These are phyloP conservation scores for Adoxophyes honmai DNA, from an alignment of 1,140 invertebrate genomes.

Conservation along the genomic window DNA sequence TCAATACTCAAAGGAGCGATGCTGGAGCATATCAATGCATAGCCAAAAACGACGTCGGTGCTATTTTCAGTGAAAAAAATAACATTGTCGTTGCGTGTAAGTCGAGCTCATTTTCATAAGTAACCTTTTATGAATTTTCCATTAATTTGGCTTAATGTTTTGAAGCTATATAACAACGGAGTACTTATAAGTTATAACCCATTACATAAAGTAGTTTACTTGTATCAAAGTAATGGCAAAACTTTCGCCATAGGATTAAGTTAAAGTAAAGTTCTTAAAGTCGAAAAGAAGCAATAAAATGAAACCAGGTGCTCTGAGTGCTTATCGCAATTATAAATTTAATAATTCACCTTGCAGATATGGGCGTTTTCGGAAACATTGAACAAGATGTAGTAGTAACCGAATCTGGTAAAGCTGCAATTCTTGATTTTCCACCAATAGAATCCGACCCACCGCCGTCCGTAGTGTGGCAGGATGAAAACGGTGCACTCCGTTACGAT, in stretches of 20 bases:
- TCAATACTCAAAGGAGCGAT: conserved; percentile 86
- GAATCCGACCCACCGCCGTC: conserved; percentile 89
- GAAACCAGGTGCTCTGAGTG: conserved; percentile 21
- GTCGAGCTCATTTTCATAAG: conserved; percentile 60
- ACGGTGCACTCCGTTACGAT: conserved; percentile 83
- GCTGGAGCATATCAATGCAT: conserved; percentile 94
- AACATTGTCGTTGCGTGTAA: conserved; percentile 93
- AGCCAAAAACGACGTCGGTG: conserved; percentile 92
- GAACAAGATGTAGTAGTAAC: conserved; percentile 83
- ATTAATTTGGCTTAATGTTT: background rate
- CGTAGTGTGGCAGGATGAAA: conserved; percentile 90
- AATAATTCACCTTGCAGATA: conserved; percentile 79
- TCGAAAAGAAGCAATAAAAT: conserved; percentile 4
- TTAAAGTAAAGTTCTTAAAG: conserved; percentile 15
- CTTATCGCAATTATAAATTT: background rate
- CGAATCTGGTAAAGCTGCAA: conserved; percentile 86
- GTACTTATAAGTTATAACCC: background rate
- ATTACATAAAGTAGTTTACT: conserved; percentile 14
- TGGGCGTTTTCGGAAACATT: conserved; percentile 87
- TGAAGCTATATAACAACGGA: too few relatives aligned
- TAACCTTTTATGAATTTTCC: conserved; percentile 7
- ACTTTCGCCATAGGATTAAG: conserved; percentile 10
- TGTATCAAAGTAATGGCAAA: conserved; percentile 3
- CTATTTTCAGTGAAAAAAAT: conserved; percentile 93
- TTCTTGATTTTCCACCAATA: conserved; percentile 88